Percentiles rank a stretch among this genome's conserved stretches.
Evolutionary conservation across 2,113 vertebrate genomes (phyloP).

Genomic region (Myodes glareolus): DNA sequence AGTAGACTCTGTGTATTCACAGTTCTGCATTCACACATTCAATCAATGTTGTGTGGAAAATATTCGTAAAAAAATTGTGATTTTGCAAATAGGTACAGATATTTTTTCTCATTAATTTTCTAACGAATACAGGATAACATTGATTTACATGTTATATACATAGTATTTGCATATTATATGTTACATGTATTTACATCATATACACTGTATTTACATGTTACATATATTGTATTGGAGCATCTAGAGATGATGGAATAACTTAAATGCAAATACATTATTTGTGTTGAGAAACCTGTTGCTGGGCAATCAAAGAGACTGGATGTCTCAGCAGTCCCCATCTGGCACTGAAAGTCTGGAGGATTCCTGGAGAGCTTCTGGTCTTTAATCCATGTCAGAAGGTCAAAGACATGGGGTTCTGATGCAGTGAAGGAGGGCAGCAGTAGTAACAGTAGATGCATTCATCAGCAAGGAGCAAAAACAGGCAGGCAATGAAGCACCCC

Average conservation of each 20-base stretch:
- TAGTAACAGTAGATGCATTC: not conserved
- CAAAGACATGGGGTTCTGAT: not conserved
- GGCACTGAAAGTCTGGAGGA: not conserved
- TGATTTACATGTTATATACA: not conserved
- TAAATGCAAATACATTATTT: not conserved
- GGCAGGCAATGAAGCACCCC: too few species aligned
- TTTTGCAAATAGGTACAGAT: too few species aligned
- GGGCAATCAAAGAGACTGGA: not conserved
- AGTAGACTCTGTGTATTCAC: not conserved
- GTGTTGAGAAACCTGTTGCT: not conserved
- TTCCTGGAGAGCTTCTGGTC: not conserved
- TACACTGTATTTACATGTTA: not conserved
- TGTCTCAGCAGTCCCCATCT: not conserved
- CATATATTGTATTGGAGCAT: not conserved
- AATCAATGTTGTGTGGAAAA: not conserved
- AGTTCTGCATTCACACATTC: not conserved
- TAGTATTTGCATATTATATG: too few species aligned
- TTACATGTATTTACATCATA: too few species aligned
- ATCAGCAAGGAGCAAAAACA: not conserved
- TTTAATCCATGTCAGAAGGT: not conserved
- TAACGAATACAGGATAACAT: not conserved
- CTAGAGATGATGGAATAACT: not conserved
- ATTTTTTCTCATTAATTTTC: not conserved
- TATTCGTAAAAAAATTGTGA: not conserved
- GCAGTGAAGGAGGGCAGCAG: not conserved